Evolutionary conservation across 2,888 invertebrate genomes (phyloP).

Genomic region (Eledona agricola): DNA sequence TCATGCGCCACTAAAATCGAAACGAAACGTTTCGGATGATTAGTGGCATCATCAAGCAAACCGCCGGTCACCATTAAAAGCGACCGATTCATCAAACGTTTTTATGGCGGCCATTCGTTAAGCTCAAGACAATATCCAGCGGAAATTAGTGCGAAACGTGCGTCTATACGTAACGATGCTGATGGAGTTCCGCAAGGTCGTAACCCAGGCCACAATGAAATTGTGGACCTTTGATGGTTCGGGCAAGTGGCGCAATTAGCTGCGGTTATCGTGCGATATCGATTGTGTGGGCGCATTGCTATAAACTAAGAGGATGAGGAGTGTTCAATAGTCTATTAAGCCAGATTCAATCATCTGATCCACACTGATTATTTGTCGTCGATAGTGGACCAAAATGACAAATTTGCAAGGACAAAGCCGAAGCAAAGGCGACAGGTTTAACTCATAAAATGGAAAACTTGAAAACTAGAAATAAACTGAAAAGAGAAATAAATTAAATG

Average conservation of each 20-base stretch:
- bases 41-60: slow-evolving; percentile 49
- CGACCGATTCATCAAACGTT: slow-evolving; percentile 51
- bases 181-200: slow-evolving; percentile 6
- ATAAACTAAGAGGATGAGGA: slow-evolving; percentile 14
- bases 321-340: slow-evolving; percentile 11
- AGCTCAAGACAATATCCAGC: slow-evolving; percentile 38
- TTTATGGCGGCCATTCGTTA: slow-evolving; percentile 51
- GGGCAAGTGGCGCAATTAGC: slow-evolving; percentile 22
- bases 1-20: slow-evolving; percentile 32
- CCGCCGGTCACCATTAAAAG: slow-evolving; percentile 50
- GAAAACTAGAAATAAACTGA: too few species aligned
- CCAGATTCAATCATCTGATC: too few species aligned
- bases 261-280: slow-evolving; percentile 23
- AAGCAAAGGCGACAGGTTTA: too few species aligned
- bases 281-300: slow-evolving; percentile 6
- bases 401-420: too few species aligned
- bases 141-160: too few species aligned
- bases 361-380: too few species aligned
- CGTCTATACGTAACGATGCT: slow-evolving; percentile 1
- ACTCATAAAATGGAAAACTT: too few species aligned
- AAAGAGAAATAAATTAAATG: too few species aligned
- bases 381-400: too few species aligned
- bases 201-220: slow-evolving; percentile 11
- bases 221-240: slow-evolving; percentile 18
- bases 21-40: slow-evolving; percentile 42